Evolutionary conservation across 2,797 vertebrate genomes (phyloP).

Genomic region (Enteromius trimaculatus): DNA sequence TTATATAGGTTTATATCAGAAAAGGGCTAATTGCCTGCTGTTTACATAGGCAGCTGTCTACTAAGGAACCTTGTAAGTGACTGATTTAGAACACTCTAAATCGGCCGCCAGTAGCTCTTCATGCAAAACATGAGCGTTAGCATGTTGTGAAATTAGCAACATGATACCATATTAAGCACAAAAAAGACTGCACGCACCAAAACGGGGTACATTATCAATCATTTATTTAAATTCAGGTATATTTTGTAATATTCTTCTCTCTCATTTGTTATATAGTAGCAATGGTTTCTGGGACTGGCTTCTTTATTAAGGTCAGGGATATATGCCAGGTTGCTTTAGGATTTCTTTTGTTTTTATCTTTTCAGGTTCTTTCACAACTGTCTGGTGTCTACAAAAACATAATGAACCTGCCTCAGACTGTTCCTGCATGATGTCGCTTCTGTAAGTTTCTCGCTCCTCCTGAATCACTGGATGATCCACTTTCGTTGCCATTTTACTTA

Average conservation of each 20-base stretch:
- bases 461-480: constrained; percentile 29
- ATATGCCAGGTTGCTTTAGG: not conserved
- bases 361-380: not conserved
- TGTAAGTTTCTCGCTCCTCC: not conserved
- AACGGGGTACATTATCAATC: not conserved
- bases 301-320: not conserved
- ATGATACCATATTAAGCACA: not conserved
- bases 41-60: not conserved
- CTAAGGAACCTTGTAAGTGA: not conserved
- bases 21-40: not conserved
- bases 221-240: not conserved
- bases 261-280: not conserved
- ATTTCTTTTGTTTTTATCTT: not conserved
- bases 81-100: not conserved
- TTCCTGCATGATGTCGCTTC: not conserved
- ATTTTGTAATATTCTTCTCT: not conserved
- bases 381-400: no score
- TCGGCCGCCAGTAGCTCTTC: not conserved
- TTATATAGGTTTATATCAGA: not conserved
- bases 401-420: not conserved
- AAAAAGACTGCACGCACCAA: no score
- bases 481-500: constrained; percentile 16
- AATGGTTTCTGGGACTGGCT: not conserved
- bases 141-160: not conserved
- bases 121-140: not conserved